Base-by-base conservation (phyloP, 1,140 invertebrate genomes). In the Eriosoma lanigerum region DNA sequence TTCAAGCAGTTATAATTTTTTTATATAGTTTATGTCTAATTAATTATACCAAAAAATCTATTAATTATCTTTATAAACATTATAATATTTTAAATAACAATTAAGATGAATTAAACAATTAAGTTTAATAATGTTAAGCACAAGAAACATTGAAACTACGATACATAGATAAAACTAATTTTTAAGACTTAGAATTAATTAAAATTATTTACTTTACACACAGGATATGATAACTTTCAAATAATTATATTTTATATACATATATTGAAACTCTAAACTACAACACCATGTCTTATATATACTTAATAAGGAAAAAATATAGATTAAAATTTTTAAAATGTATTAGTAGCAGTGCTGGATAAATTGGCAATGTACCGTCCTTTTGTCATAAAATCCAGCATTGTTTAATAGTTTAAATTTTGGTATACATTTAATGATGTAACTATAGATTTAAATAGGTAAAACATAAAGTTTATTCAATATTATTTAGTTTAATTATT, bases 11-110 rank as follows among this genome's bases (percentile, higher is more conserved):
- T 10, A 19, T 64, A 12, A n/a, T 15, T 46, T 4, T 6, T 48
- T 68, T 68, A 68, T 48, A n/a, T 68, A 48, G 66, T 68, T 48
- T 6, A 68, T 68, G 5, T 68, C 46, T 68, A 68, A 68, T 68
- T 68, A 68, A n/a, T 68, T 68, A 10, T 68, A 68, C 66, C 66
- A 68, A 68, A 68, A 46, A 44, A 38, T 13, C n/a, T 44, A 5
- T 44, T 21, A 24, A 54, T 54, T 21, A 54, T 15, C 13, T 21
- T 15, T 13, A 68, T 17, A 48, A 9, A 26, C 0, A 68, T 48
- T 26, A 46, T 21, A 15, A 26, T 21, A 17, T n/a, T 62, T 68
- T 68, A 46, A n/a, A 26, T 17, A 3, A 19, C 13, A 24, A 44
- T 46, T 6, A 44, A 21, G 21, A 21, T 9, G 9, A 3, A 38